Percentiles rank a stretch among this genome's conserved stretches.
Conservation (phyloP, 2,797 vertebrate species). For the Cyclopterus lumpus region DNA sequence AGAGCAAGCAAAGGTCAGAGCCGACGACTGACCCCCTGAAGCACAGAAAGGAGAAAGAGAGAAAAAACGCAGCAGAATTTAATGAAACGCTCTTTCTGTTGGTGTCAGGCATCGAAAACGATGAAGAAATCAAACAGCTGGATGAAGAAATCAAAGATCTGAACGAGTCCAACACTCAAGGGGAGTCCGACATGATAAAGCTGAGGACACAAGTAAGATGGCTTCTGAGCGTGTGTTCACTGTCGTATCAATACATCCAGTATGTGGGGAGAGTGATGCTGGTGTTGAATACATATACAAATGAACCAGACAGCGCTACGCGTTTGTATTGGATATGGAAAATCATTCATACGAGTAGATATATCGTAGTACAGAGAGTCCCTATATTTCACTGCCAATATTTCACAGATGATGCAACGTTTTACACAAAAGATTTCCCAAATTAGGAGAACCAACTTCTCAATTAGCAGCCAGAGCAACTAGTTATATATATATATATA, state of each 20-base stretch:
- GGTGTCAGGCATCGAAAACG: conserved; percentile 94
- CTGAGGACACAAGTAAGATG: conserved; percentile 94
- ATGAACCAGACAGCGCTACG: background rate
- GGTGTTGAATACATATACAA: too few relatives aligned
- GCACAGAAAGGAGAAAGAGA: background rate
- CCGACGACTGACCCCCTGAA: accelerated
- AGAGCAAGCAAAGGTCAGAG: conserved; percentile 94
- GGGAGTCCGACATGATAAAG: conserved; percentile 99
- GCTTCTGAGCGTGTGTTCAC: background rate
- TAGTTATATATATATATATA: too few relatives aligned
- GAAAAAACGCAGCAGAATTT: accelerated
- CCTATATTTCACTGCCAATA: background rate
- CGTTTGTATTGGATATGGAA: background rate
- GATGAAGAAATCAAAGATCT: conserved; percentile 99
- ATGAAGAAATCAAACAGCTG: conserved; percentile 98
- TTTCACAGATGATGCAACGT: background rate
- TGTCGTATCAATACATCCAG: background rate
- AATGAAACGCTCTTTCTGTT: background rate
- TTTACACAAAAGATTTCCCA: background rate
- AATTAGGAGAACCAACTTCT: background rate
- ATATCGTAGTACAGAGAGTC: too few relatives aligned
- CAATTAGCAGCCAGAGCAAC: too few relatives aligned
- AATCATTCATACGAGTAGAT: background rate
- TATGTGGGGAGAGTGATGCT: too few relatives aligned
- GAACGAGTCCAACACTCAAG: conserved; percentile 97